phyloP scores from a whole-genome alignment of 2,888 invertebrate species.

The Acanthosepion lycidas region DNA sequence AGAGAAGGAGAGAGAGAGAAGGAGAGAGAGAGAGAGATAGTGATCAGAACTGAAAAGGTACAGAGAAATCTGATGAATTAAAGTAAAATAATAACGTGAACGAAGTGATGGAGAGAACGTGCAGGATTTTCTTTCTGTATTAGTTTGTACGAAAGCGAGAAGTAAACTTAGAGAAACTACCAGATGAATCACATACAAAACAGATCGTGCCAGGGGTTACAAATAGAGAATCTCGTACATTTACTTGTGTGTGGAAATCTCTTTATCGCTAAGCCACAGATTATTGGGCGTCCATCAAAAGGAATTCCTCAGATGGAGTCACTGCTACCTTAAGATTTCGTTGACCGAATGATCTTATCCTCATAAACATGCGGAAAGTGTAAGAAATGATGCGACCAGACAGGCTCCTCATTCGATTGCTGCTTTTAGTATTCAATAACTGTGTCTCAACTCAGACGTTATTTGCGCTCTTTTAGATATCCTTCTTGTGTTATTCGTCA shows the following conservation, averaged over 20 bases:
- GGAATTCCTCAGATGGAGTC: neutral
- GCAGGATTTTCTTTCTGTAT: too few relatives aligned
- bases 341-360: neutral
- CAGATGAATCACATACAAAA: too few relatives aligned
- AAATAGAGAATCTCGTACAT: neutral
- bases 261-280: neutral
- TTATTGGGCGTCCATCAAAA: constrained; percentile 11
- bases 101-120: too few relatives aligned
- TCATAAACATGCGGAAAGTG: neutral
- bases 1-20: too few relatives aligned
- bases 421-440: constrained; percentile 8
- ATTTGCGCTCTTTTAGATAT: neutral
- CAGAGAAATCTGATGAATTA: too few relatives aligned
- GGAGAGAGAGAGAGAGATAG: too few relatives aligned
- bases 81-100: too few relatives aligned
- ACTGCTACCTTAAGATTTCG: neutral
- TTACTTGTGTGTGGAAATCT: neutral
- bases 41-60: too few relatives aligned
- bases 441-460: neutral
- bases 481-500: neutral
- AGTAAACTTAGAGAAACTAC: too few relatives aligned
- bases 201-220: too few relatives aligned
- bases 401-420: neutral
- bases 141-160: too few relatives aligned
- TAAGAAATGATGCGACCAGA: neutral